Base-by-base conservation (phyloP, 1,140 invertebrate species). In the Sitodiplosis mosellana region DNA sequence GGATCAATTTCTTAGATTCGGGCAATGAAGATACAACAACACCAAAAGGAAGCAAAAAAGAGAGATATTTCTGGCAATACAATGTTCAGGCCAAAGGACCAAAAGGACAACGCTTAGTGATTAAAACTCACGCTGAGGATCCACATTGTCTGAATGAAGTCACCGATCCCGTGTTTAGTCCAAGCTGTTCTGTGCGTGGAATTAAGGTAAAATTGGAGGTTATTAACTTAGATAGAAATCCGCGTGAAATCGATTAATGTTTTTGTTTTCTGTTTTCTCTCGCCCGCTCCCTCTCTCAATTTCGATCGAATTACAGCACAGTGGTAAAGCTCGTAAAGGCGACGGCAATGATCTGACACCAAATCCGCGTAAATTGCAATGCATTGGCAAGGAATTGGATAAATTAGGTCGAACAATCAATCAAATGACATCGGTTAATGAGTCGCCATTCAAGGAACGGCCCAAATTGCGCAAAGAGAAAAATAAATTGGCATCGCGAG, bases 71-170 rank as follows among this genome's bases (percentile, higher is more conserved):
- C 65, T 98, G 94, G 93, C 93, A 97, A 62, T 97, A 98, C 61
- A 98, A 98, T 69, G 87, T 95, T 5, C 93, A 97, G 69, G 89
- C 91, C 1, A 98, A 98, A 71, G 93, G 93, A 2, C 92, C 93
- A 3, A 97, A 96, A 69, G 87, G 91, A 41, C 86, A 89, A 57
- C 70, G 87, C 54, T 67, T 91, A 33, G 78, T 86, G 19, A 73
- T 88, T 50, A 79, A 83, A 59, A 79, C 82, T 4, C 81, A 87
- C 56, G 75, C 81, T 18, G 80, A 87, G 59, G 87, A 96, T 73
- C 91, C 92, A n/a, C 90, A 96, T 69, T 76, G 87, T 15, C 67
- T 95, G 36, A 84, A 89, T 59, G 79, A 83, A 58, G 78, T 87
- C 8, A 88, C 84, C 22, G 90, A 94, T 72, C 90, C 90, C 1